Evolutionary conservation across 2,113 vertebrate species (phyloP).

Genomic region (Leptobrachium leishanense): DNA sequence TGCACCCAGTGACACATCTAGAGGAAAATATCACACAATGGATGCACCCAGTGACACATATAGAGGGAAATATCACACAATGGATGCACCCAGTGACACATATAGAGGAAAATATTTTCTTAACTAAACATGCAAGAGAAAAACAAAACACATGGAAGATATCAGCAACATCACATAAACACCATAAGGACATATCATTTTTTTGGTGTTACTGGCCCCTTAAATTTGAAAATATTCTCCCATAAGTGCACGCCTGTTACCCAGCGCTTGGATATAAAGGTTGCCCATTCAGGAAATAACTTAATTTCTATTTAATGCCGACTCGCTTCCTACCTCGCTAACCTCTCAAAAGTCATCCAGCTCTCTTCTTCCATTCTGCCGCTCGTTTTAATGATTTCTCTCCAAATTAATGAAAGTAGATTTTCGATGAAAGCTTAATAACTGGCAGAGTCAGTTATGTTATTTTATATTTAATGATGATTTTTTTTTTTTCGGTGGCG

Average conservation of each 20-base stretch:
- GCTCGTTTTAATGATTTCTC: conserved; percentile 19
- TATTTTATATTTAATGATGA: conserved; percentile 9
- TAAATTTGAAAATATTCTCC: too few relatives aligned
- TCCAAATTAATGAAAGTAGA: conserved; percentile 21
- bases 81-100: too few relatives aligned
- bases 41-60: too few relatives aligned
- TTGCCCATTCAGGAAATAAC: conserved; percentile 1
- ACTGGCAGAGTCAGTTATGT: neutral
- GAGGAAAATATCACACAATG: too few relatives aligned
- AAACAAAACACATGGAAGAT: too few relatives aligned
- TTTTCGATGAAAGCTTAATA: neutral
- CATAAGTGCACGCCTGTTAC: neutral
- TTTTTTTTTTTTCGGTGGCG: neutral
- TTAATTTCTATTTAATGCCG: conserved; percentile 7
- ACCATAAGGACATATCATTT: neutral
- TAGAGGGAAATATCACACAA: too few relatives aligned
- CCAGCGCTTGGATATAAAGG: neutral
- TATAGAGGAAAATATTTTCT: too few relatives aligned
- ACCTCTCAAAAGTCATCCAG: neutral
- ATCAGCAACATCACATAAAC: too few relatives aligned
- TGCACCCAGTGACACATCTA: too few relatives aligned
- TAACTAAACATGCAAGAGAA: too few relatives aligned
- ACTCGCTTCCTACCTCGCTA: too few relatives aligned
- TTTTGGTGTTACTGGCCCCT: too few relatives aligned
- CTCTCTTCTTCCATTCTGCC: neutral